A percentile compares a stretch with the other conserved stretches of the same genome.
These are phyloP conservation scores for Zonotrichia leucophrys DNA, from an alignment of 2,113 vertebrate genomes.

Conservation along the genomic window DNA sequence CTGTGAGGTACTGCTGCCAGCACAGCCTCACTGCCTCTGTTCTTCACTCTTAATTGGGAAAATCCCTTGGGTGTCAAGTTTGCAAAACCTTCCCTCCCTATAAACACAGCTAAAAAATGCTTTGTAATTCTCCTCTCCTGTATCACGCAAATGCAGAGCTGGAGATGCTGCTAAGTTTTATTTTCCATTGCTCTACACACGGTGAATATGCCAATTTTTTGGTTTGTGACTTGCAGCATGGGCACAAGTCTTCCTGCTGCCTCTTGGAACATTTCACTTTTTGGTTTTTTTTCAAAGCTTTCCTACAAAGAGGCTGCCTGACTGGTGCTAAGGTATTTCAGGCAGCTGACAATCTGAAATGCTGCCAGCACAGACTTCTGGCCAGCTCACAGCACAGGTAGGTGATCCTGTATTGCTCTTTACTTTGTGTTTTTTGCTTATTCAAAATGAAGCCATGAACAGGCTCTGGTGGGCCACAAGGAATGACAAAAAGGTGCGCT, in stretches of 20 bases:
- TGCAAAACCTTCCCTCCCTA: not conserved
- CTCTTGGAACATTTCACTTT: not conserved
- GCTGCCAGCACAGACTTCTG: not conserved
- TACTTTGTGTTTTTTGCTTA: not conserved
- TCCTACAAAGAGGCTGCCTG: not conserved
- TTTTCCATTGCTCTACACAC: not conserved
- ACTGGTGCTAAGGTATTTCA: not conserved
- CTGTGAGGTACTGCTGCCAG: not conserved
- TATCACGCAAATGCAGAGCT: not conserved
- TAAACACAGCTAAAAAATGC: not conserved
- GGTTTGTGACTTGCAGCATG: not conserved
- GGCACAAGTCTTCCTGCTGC: not conserved
- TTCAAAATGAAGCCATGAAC: not conserved
- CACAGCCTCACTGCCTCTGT: accelerated
- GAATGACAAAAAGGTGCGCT: not conserved
- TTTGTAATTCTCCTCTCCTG: not conserved
- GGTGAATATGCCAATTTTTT: not conserved
- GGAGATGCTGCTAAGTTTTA: not conserved
- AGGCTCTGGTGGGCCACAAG: not conserved
- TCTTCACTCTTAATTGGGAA: not conserved
- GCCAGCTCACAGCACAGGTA: accelerated
- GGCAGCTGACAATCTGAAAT: not conserved
- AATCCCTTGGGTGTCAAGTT: not conserved
- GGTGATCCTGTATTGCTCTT: not conserved
- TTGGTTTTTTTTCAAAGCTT: not conserved